Percentiles rank a stretch among this genome's conserved stretches.
phyloP scores from a whole-genome alignment of 1,140 invertebrate genomes.

The Bursaphelenchus mucronatus region DNA sequence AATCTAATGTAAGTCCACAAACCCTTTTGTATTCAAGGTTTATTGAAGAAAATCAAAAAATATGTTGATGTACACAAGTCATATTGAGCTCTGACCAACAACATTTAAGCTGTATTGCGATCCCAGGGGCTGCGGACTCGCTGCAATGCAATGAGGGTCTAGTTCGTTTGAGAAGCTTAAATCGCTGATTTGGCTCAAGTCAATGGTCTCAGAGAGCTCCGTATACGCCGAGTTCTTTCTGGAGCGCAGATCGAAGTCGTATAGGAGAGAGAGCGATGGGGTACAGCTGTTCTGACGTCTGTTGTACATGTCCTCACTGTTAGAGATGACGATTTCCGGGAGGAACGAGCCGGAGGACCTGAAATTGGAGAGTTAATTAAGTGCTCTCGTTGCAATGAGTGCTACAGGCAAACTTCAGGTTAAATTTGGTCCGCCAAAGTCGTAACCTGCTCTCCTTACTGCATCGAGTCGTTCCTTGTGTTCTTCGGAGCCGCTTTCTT shows the following conservation, averaged over 20 bases:
- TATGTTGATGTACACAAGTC: not conserved
- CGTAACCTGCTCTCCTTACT: not conserved
- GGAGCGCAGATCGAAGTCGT: constrained; percentile 13
- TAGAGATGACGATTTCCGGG: constrained; percentile 26
- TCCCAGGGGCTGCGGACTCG: not conserved
- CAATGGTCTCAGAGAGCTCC: constrained; percentile 13
- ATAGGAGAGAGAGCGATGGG: constrained; percentile 6
- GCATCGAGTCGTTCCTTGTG: constrained; percentile 10
- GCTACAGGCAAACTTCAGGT: too few relatives aligned
- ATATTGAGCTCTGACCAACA: not conserved
- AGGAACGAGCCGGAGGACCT: constrained; percentile 18
- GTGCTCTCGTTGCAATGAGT: not conserved
- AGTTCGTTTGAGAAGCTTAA: not conserved
- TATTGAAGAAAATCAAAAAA: not conserved
- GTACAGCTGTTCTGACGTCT: constrained; percentile 9
- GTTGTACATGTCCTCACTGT: constrained; percentile 21
- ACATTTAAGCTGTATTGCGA: not conserved
- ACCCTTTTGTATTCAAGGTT: not conserved
- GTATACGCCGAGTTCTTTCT: constrained; percentile 7
- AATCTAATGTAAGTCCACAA: too few relatives aligned
- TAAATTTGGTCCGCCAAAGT: too few relatives aligned
- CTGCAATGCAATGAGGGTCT: not conserved
- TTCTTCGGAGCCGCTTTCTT: constrained; percentile 1
- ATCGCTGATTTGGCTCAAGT: constrained; percentile 14
- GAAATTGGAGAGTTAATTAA: not conserved